A percentile compares a stretch with the other conserved stretches of the same genome.
These are phyloP conservation scores for Hecatera dysodea DNA, from an alignment of 2,888 invertebrate species.

Conservation along the genomic window DNA sequence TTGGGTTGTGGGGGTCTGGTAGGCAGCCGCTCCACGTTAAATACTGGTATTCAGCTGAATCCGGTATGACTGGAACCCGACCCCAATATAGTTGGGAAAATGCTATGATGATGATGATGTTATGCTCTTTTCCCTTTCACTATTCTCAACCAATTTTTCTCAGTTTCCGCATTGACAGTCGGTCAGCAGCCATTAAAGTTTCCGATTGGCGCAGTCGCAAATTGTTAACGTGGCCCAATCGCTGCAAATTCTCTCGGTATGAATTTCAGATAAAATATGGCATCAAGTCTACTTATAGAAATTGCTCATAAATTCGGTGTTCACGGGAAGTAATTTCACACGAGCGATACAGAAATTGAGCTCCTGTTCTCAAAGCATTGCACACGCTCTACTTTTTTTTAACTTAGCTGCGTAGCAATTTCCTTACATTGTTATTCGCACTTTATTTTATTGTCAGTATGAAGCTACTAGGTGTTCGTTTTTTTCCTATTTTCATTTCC, in stretches of 20 bases:
- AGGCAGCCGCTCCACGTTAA: too few relatives aligned
- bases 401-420: constrained; percentile 31
- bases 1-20: too few relatives aligned
- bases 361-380: constrained; percentile 61
- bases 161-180: constrained; percentile 2
- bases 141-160: neutral
- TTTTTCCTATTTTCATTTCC: neutral
- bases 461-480: neutral
- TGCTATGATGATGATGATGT: too few relatives aligned
- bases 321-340: constrained; percentile 62
- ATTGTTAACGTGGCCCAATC: constrained; percentile 3
- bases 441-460: constrained; percentile 9
- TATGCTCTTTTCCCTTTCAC: neutral
- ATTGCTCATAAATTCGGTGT: constrained; percentile 54
- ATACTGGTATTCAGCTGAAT: too few relatives aligned
- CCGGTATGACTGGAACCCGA: too few relatives aligned
- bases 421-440: constrained; percentile 42
- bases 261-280: constrained; percentile 44
- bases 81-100: too few relatives aligned
- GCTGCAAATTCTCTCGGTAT: constrained; percentile 24
- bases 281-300: constrained; percentile 48
- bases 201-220: constrained; percentile 7
- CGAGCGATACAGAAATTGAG: constrained; percentile 51
- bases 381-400: constrained; percentile 58
- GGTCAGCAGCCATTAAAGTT: neutral